Evolutionary conservation across 92 coral and sea anemone species (phyloP).

Genomic region (Phenganax marumi): DNA sequence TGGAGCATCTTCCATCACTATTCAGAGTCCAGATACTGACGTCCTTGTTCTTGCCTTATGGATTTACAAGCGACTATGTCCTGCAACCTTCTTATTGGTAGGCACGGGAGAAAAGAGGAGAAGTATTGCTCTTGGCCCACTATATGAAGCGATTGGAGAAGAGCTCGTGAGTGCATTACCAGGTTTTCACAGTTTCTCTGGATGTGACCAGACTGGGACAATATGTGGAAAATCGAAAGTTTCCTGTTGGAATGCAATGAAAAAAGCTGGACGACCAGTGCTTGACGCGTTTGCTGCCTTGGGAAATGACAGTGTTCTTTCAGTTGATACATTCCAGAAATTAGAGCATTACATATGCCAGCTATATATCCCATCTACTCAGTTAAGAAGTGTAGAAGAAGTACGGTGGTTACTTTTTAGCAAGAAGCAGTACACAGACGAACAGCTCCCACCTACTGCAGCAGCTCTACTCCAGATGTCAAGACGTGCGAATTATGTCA

Average conservation of each 20-base stretch:
- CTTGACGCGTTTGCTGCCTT: constrained; percentile 48
- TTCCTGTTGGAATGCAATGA: constrained; percentile 49
- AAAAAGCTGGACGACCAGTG: constrained; percentile 49
- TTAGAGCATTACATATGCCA: constrained; percentile 51
- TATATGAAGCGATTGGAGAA: constrained; percentile 44
- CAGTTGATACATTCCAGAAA: constrained; percentile 26
- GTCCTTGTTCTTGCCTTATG: constrained; percentile 45
- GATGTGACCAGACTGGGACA: constrained; percentile 39
- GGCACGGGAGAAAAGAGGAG: constrained; percentile 53
- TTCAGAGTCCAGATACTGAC: constrained; percentile 52
- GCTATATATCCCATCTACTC: constrained; percentile 43
- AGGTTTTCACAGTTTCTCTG: constrained; percentile 30
- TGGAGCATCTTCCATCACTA: constrained; percentile 48
- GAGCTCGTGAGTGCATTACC: constrained; percentile 33
- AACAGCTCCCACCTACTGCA: constrained; percentile 53
- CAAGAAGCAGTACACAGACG: constrained; percentile 55
- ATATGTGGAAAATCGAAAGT: constrained; percentile 46
- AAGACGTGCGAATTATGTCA: constrained; percentile 56
- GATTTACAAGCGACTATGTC: constrained; percentile 3
- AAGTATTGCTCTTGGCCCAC: constrained; percentile 42
- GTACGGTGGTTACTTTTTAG: constrained; percentile 55
- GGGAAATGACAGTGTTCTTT: constrained; percentile 29
- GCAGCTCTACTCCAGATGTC: constrained; percentile 49
- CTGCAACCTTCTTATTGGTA: constrained; percentile 8
- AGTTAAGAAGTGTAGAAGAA: constrained; percentile 41